phyloP scores from a whole-genome alignment of 1,140 invertebrate species.

The Acyrthosiphon pisum region DNA sequence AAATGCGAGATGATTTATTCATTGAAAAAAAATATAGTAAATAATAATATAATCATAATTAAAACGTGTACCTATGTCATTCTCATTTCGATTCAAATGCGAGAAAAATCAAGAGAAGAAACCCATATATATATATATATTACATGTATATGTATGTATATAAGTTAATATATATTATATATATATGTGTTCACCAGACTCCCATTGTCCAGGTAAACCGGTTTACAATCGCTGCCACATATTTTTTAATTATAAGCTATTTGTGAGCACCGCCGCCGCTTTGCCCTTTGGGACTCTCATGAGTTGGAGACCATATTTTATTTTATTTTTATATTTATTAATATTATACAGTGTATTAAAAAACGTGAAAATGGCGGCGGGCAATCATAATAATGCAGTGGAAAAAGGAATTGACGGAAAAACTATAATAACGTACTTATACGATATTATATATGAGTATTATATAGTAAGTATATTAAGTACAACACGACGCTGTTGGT shows the following conservation, averaged over 20 bases:
- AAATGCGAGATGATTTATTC: neutral
- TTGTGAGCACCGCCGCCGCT: conserved; percentile 39
- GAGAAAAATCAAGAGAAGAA: conserved; percentile 8
- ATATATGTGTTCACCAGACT: conserved; percentile 38
- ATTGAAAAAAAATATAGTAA: neutral
- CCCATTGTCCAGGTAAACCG: conserved; percentile 48
- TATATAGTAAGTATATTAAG: conserved; percentile 11
- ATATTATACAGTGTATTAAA: conserved; percentile 10
- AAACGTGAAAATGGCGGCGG: conserved; percentile 39
- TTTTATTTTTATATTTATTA: conserved; percentile 40
- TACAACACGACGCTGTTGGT: conserved; percentile 36
- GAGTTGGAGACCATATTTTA: conserved; percentile 42
- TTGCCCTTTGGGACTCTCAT: conserved; percentile 37
- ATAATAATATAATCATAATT: conserved; percentile 12
- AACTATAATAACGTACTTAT: neutral
- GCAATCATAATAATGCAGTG: conserved; percentile 10
- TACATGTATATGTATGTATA: neutral
- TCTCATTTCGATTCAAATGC: conserved; percentile 25
- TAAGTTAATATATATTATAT: neutral
- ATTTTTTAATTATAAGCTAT: conserved; percentile 53
- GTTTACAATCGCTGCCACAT: conserved; percentile 49
- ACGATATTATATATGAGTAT: neutral
- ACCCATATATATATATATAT: neutral
- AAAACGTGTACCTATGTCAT: conserved; percentile 24
- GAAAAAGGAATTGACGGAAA: conserved; percentile 24